Conservation (phyloP, 2,888 invertebrate genomes). For the Eugnorisma glareosa region DNA sequence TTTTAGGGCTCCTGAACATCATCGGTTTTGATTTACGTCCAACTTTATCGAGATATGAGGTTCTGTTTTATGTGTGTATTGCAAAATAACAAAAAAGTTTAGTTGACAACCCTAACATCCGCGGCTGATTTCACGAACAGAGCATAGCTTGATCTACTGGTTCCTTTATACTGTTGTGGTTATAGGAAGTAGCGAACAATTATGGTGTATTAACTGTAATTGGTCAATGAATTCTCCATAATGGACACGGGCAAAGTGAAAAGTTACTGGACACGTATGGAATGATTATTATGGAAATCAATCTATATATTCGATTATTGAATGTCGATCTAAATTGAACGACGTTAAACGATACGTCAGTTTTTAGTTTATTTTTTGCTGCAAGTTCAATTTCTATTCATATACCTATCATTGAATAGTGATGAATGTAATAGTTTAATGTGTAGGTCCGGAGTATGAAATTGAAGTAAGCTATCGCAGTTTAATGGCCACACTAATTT, state of each 20-base stretch:
- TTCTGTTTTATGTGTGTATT: not conserved
- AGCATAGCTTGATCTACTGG: not conserved
- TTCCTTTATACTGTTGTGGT: constrained; percentile 8
- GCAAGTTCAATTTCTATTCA: not conserved
- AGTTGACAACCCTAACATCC: not conserved
- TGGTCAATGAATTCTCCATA: constrained; percentile 59
- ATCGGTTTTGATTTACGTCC: not conserved
- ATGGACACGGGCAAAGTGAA: constrained; percentile 53
- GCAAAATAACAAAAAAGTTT: not conserved
- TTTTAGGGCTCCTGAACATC: not conserved
- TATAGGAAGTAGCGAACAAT: constrained; percentile 52
- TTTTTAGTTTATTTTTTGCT: not conserved
- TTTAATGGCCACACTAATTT: not conserved
- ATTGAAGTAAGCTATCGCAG: not conserved
- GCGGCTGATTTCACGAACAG: not conserved
- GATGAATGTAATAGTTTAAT: not conserved
- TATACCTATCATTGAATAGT: constrained; percentile 1
- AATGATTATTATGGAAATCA: constrained; percentile 40
- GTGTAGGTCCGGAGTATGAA: not conserved
- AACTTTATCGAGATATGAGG: not conserved
- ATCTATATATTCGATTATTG: constrained; percentile 32
- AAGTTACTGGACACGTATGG: constrained; percentile 48
- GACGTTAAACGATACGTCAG: not conserved
- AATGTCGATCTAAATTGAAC: constrained; percentile 19
- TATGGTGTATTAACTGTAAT: constrained; percentile 61